Base-by-base conservation (phyloP, 2,797 vertebrate species). In the Pipistrellus kuhlii region DNA sequence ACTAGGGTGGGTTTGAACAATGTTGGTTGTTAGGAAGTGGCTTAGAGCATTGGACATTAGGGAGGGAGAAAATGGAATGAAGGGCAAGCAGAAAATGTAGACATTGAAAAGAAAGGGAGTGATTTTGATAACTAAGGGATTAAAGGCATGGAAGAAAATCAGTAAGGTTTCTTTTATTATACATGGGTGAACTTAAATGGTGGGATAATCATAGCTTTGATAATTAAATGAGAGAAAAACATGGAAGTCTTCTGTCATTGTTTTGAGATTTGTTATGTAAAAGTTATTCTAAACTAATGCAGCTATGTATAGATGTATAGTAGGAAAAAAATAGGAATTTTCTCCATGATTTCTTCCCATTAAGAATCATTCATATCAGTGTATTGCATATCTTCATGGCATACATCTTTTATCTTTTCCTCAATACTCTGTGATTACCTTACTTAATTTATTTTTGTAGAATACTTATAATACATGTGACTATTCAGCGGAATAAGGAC, bases 271-370 rank as follows among this genome's bases (percentile, higher is more conserved):
- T 81, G 15, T 48, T 80, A 81, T 59, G 88, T 78, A 88, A 82
- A 88, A 38, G 20, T 53, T 92, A 73, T 82, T 80, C 8, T 80
- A 51, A 76, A 91, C 62, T 46, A 76, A 13, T 77, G 18, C 13
- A 75, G 53, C 71, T 91, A 32, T 80, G 8, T 81, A 2, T 23
- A 76, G 73, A 32, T 80, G 8, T 81, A 2, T 23, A 76, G 73
- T 48, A 75, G 90, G n/a, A 51, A 68, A 92, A 72, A 64, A 44
- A 44, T 23, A 66, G 46, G 6, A n/a, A 30, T 85, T 93, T 87
- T 13, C n/a, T 51, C 6, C 21, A 9, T 41, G 13, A 69, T 83
- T 85, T 90, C 69, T n/a, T 93, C 18, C 78, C 10, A 17, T 82
- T 83, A 84, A 91, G 85, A 84, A 35, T 46, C 17, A 90, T 66